A percentile compares a stretch with the other conserved stretches of the same genome.
phyloP scores from a whole-genome alignment of 2,797 vertebrate species.

The Knipowitschia caucasica region DNA sequence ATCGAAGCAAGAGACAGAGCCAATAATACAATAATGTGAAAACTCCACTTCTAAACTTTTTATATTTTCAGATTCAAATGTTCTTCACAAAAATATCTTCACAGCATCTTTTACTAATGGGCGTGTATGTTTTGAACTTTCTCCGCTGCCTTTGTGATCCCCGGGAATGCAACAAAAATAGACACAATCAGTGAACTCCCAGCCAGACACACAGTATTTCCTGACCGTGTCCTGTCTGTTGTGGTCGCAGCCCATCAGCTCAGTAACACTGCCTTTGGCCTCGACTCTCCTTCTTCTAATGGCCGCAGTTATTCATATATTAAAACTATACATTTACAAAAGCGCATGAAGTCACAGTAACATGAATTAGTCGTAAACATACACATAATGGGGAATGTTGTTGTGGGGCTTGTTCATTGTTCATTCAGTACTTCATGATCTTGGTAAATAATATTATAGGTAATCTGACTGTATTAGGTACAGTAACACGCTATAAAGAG shows the following conservation, averaged over 20 bases:
- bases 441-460: too few species aligned
- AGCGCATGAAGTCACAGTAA: too few species aligned
- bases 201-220: slow-evolving; percentile 63
- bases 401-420: too few species aligned
- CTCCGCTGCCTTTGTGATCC: slow-evolving; percentile 31
- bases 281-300: slow-evolving; percentile 53
- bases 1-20: background rate
- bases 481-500: too few species aligned
- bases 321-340: too few species aligned
- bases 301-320: slow-evolving; percentile 24
- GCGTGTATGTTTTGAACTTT: slow-evolving; percentile 22
- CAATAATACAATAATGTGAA: background rate
- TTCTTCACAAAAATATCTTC: background rate
- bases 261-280: slow-evolving; percentile 42
- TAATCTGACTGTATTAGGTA: too few species aligned
- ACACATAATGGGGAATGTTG: too few species aligned
- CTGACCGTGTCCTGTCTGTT: slow-evolving; percentile 37
- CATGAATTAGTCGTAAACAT: too few species aligned
- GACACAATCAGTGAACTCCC: slow-evolving; percentile 60
- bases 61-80: background rate
- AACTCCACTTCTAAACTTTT: background rate
- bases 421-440: too few species aligned
- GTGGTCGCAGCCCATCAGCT: slow-evolving; percentile 19
- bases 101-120: background rate
- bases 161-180: slow-evolving; percentile 62